These are phyloP conservation scores for Peromyscus melanophrys DNA, from an alignment of 2,797 vertebrate species.

Conservation along the genomic window DNA sequence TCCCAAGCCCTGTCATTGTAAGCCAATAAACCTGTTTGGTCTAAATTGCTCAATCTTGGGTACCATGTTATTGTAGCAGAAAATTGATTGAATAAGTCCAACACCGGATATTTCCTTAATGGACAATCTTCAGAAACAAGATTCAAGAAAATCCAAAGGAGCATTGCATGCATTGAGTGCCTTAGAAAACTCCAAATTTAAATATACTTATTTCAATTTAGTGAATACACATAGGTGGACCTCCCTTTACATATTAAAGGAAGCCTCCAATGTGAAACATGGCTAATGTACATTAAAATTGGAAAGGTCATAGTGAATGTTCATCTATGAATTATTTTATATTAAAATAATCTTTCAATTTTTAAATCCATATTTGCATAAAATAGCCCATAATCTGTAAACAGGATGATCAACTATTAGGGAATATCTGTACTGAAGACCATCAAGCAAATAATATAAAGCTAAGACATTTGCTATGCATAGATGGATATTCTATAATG, in stretches of 20 bases:
- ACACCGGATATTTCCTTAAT: neutral
- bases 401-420: neutral
- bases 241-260: neutral
- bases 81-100: neutral
- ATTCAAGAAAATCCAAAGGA: slow-evolving; percentile 4
- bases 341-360: neutral
- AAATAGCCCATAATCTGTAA: neutral
- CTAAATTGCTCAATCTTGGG: neutral
- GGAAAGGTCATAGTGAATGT: neutral
- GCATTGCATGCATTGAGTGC: neutral
- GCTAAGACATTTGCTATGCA: neutral
- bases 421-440: slow-evolving; percentile 10
- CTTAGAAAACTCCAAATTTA: neutral
- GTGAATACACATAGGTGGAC: neutral
- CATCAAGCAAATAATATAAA: slow-evolving; percentile 27
- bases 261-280: slow-evolving; percentile 1
- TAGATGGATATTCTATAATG: neutral
- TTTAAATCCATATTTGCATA: neutral
- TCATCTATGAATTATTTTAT: slow-evolving; percentile 22
- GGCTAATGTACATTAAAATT: slow-evolving; percentile 6
- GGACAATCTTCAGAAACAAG: neutral
- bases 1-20: neutral
- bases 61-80: neutral
- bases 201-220: neutral
- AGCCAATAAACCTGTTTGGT: neutral